These are phyloP conservation scores for Poeciliopsis occidentalis DNA, from an alignment of 2,113 vertebrate species.

Conservation along the genomic window DNA sequence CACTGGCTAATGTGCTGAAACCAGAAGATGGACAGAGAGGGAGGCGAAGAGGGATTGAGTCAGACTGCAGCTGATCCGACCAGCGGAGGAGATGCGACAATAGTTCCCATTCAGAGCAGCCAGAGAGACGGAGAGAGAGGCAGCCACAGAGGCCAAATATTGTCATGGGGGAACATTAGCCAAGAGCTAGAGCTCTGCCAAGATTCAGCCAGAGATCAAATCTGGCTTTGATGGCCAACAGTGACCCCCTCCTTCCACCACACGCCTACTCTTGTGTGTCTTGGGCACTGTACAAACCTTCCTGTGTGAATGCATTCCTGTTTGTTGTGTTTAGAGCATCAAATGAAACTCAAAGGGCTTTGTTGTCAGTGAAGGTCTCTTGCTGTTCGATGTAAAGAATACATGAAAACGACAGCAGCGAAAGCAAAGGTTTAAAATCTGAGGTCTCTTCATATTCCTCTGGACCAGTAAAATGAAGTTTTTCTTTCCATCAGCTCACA, in stretches of 20 bases:
- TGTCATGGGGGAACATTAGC: constrained; percentile 70
- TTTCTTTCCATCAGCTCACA: no score
- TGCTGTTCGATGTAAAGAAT: background rate
- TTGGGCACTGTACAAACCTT: constrained; percentile 53
- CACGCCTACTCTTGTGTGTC: constrained; percentile 32
- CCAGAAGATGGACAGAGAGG: constrained; percentile 20
- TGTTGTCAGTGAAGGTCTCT: background rate
- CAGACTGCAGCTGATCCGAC: constrained; percentile 72
- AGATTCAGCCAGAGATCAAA: constrained; percentile 67
- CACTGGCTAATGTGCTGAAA: background rate
- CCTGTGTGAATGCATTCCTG: constrained; percentile 43
- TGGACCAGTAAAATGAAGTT: no score
- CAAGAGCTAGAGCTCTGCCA: constrained; percentile 64
- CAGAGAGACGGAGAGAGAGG: constrained; percentile 24
- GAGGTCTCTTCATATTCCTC: background rate
- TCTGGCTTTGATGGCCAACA: constrained; percentile 65
- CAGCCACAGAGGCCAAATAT: constrained; percentile 68
- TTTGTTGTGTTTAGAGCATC: constrained; percentile 32
- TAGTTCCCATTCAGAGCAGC: constrained; percentile 71
- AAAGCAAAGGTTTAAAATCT: background rate
- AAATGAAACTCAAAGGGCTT: background rate
- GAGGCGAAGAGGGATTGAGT: constrained; percentile 47
- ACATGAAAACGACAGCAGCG: background rate
- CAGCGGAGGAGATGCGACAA: constrained; percentile 66
- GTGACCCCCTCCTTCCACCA: constrained; percentile 47